phyloP scores from a whole-genome alignment of 2,797 vertebrate species.

The Crenichthys baileyi region DNA sequence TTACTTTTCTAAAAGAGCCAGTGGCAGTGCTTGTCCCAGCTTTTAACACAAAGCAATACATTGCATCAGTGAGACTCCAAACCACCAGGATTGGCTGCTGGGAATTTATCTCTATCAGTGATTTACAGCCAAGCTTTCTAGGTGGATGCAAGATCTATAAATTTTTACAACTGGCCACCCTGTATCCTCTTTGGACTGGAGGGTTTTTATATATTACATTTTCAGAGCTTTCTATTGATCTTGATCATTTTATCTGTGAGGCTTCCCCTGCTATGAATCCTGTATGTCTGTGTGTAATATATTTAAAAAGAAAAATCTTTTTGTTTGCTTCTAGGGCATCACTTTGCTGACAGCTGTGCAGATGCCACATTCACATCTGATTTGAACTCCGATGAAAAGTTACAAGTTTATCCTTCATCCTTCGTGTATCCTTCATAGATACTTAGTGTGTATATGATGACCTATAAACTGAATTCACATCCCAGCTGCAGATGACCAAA shows the following conservation, averaged over 20 bases:
- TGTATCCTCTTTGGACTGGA: background rate
- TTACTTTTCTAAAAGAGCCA: background rate
- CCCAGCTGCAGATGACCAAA: constrained; percentile 20
- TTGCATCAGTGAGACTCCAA: background rate
- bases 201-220: background rate
- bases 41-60: background rate
- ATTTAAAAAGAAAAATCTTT: background rate
- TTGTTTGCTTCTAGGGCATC: no score
- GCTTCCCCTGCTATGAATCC: background rate
- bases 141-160: background rate
- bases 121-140: background rate
- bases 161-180: background rate
- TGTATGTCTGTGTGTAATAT: background rate
- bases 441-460: background rate
- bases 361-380: background rate
- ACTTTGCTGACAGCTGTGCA: background rate
- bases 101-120: background rate
- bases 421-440: background rate
- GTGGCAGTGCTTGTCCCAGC: background rate
- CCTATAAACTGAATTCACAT: constrained; percentile 10
- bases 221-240: background rate
- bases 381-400: background rate
- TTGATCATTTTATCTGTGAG: background rate
- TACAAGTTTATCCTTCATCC: no score
- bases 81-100: background rate